Evolutionary conservation across 2,113 vertebrate genomes (phyloP).

Genomic region (Trichomycterus rosablanca): DNA sequence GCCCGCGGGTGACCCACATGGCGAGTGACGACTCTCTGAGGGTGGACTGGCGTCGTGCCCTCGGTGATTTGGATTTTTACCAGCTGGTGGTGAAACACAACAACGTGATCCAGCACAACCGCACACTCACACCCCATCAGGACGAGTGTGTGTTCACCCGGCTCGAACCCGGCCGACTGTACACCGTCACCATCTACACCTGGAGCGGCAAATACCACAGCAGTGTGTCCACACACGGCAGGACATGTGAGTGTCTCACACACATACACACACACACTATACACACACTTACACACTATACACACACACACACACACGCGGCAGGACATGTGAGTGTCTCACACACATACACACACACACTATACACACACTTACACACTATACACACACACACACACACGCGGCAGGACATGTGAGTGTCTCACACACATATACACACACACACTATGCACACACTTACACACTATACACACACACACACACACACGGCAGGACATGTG

Average conservation of each 20-base stretch:
- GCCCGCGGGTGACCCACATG: constrained; percentile 81
- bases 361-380: no score
- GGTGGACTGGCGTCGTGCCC: constrained; percentile 85
- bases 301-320: neutral
- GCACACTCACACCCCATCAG: constrained; percentile 71
- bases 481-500: no score
- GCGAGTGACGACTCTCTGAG: constrained; percentile 88
- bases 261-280: neutral
- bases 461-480: no score
- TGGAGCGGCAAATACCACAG: constrained; percentile 83
- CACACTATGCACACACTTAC: no score
- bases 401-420: no score
- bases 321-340: neutral
- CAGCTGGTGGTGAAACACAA: constrained; percentile 89
- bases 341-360: no score
- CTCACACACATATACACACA: no score
- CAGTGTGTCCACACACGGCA: constrained; percentile 77
- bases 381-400: no score
- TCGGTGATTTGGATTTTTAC: constrained; percentile 89
- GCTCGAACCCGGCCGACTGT: constrained; percentile 84
- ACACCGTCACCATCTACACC: constrained; percentile 85
- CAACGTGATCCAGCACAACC: constrained; percentile 79
- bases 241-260: constrained; percentile 79
- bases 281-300: neutral
- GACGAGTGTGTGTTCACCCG: constrained; percentile 82